Evolutionary conservation across 2,797 vertebrate species (phyloP), one percentile per base, ranked within the genome.

Genomic region (Micropoecilia bifurca): DNA sequence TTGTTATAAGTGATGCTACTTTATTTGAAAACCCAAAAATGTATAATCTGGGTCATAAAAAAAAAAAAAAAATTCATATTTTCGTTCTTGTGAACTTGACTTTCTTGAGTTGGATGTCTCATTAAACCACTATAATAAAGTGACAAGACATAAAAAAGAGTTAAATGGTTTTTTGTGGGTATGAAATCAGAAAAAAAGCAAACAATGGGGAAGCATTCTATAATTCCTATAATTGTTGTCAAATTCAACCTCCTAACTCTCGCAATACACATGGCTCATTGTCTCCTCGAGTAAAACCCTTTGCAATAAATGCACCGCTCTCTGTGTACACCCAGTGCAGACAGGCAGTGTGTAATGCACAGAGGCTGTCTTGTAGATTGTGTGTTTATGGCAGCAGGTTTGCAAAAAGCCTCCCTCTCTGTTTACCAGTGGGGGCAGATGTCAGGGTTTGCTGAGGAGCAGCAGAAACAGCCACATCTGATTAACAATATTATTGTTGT

Each of bases 401-500:
- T 90, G 90, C 79, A 90, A 89, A 90, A 86, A 87, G 89, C 92
- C 84, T 92, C 84, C 83, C 85, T 87, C 77, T 36, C 85, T 93
- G 90, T 88, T 90, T 90, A 91, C 89, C 84, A 90, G 87, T 61
- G 88, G 89, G 93, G 92, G 91, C 88, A 91, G 93, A 93, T 92
- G 93, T 94, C 93, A 94, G 88, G 89, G 87, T 90, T 88, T 84
- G 83, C 92, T 90, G 87, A 85, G 93, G 92, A 87, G 87, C 91
- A 95, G 93, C 92, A 93, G 93, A 91, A 92, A 91, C 94, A 96
- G 92, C 94, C 94, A 95, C 94, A 94, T 95, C 94, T 95, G 92
- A 95, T 95, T 96, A 95, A 94, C 92, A 95, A 94, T 95, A 94
- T 95, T 94, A 95, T 94, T 94, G 93, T 95, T 91, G 89, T 91